phyloP scores from a whole-genome alignment of 2,888 invertebrate species.

The Ditylenchus weischeri region DNA sequence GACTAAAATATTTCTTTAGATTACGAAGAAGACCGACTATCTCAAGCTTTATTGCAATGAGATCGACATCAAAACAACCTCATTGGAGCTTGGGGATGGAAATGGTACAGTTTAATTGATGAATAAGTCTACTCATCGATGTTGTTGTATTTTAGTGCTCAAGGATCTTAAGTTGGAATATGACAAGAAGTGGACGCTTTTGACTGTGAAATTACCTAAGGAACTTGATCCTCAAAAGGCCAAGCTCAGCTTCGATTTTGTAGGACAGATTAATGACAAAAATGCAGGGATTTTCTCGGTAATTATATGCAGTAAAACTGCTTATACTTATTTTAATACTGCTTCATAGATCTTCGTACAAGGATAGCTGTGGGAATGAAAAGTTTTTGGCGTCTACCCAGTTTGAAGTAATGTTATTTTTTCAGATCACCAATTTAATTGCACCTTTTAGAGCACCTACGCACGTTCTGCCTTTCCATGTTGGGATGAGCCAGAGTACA shows the following conservation, averaged over 20 bases:
- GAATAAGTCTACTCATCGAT: background rate
- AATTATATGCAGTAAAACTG: background rate
- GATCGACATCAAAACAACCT: conserved; percentile 39
- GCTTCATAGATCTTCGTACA: conserved; percentile 81
- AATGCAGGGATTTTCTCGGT: conserved; percentile 85
- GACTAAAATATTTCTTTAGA: too few relatives aligned
- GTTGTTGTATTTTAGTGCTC: conserved; percentile 20
- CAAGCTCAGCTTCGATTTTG: conserved; percentile 74
- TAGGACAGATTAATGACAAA: conserved; percentile 77
- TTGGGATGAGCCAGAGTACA: conserved; percentile 84
- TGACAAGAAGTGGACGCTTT: conserved; percentile 45
- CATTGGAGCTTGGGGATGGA: conserved; percentile 35
- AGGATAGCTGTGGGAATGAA: conserved; percentile 68
- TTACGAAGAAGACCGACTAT: conserved; percentile 39
- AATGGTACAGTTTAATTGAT: conserved; percentile 24
- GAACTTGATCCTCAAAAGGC: conserved; percentile 43
- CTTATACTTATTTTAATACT: background rate
- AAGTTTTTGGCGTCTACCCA: conserved; percentile 64
- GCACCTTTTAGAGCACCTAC: conserved; percentile 61
- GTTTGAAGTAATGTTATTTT: conserved; percentile 45
- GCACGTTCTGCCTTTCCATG: conserved; percentile 84
- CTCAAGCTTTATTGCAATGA: conserved; percentile 48
- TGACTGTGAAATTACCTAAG: conserved; percentile 42
- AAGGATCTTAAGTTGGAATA: conserved; percentile 31
- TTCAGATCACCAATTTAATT: background rate